These are phyloP conservation scores for Musca vetustissima DNA, from an alignment of 1,140 invertebrate species.

Conservation along the genomic window DNA sequence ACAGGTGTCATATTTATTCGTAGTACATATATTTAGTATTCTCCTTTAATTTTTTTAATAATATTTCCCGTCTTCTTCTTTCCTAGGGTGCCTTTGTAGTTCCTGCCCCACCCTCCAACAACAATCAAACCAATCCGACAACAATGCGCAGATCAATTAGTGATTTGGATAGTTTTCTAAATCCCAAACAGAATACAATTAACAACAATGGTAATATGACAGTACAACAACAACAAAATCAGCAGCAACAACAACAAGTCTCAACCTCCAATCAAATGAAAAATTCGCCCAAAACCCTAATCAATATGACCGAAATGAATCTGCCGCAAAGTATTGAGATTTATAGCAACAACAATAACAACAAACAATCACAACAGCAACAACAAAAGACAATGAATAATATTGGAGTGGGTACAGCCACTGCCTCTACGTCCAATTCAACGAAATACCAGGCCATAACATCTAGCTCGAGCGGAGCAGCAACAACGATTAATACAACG, in stretches of 20 bases:
- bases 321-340: conserved; percentile 51
- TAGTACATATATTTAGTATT: no score
- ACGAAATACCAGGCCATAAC: background rate
- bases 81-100: conserved; percentile 53
- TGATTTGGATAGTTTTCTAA: conserved; percentile 52
- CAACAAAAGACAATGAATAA: conserved; percentile 30
- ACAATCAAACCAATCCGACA: conserved; percentile 28
- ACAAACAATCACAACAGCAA: no score
- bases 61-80: no score
- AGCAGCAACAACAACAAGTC: conserved; percentile 29
- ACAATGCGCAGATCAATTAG: conserved; percentile 47
- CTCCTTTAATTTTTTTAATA: no score
- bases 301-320: conserved; percentile 42
- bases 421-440: background rate
- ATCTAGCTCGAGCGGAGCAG: background rate
- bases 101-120: conserved; percentile 48
- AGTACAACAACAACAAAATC: conserved; percentile 30
- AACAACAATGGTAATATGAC: background rate
- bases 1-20: no score
- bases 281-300: conserved; percentile 39
- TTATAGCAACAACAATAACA: conserved; percentile 37
- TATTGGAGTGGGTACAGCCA: conserved; percentile 15
- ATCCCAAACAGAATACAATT: conserved; percentile 37
- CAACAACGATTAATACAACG: conserved; percentile 32
- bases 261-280: conserved; percentile 48